phyloP scores from a whole-genome alignment of 2,797 vertebrate species.

The Intellagama lesueurii region DNA sequence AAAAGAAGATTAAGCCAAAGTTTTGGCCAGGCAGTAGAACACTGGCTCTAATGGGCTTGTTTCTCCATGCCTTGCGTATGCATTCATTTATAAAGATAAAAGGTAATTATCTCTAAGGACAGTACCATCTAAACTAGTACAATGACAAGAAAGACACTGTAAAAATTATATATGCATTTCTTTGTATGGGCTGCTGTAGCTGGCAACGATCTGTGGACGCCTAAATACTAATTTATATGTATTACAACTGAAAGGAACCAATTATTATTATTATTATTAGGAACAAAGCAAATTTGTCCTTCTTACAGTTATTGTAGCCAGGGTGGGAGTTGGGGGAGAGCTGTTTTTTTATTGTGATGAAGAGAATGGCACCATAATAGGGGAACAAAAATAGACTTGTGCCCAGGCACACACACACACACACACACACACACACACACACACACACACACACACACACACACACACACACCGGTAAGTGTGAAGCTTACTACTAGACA shows the following conservation, averaged over 20 bases:
- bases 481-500: neutral
- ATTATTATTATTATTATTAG: slow-evolving; percentile 7
- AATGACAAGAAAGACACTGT: neutral
- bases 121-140: neutral
- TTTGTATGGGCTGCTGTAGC: neutral
- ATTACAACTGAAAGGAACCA: slow-evolving; percentile 19
- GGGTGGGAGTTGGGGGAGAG: neutral
- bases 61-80: neutral
- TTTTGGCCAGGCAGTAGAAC: neutral
- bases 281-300: neutral
- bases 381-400: neutral
- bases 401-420: neutral
- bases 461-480: neutral
- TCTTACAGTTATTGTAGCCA: neutral
- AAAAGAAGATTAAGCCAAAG: neutral
- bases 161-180: slow-evolving; percentile 4
- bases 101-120: neutral
- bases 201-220: neutral
- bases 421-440: too few species aligned
- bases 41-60: neutral
- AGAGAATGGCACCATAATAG: neutral
- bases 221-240: slow-evolving; percentile 43
- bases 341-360: slow-evolving; percentile 16
- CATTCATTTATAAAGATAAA: slow-evolving; percentile 9
- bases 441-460: neutral